Base-by-base conservation (phyloP, 2,888 invertebrate genomes). In the Conomelus anceps region DNA sequence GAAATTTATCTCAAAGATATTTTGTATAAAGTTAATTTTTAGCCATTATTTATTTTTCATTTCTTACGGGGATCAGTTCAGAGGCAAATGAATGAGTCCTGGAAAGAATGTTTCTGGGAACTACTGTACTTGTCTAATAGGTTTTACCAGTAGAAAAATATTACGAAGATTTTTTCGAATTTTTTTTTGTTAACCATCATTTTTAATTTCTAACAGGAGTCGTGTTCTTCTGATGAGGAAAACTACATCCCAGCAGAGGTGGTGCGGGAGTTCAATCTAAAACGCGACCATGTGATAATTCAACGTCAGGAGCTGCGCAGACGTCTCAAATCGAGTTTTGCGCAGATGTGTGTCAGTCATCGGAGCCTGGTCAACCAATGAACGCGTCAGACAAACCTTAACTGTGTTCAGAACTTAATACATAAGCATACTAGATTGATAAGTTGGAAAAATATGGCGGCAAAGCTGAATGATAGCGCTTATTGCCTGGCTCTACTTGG, bases 191-290 rank as follows among this genome's bases (percentile, higher is more conserved):
- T 20, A 41, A 13, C 17, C 22, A 26, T 24, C 13, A 63, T 17
- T 20, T 86, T 89, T 89, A 85, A 86, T 91, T 93, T 87, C n/a
- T n/a, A n/a, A n/a, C 92, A 97, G 97, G 96, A 97, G 92, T 96
- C 96, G 91, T 96, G 96, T 94, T 96, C 97, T 91, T 96, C 96
- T 91, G 97, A 96, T 92, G 93, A 93, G 87, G 96, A 94, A 91
- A 95, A 96, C 94, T 96, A 96, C 94, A 98, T 98, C 94, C 97
- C 98, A 91, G 96, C 96, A 92, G 98, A 98, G 94, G 98, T 98
- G 93, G 96, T 98, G 91, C 94, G 96, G 94, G 97, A 97, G 94
- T 98, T 98, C 93, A 96, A 97, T 94, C 96, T 96, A 91, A 96
- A 96, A 92, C 95, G 95, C 93, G 95, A 95, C 93, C 96, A 96